Evolutionary conservation across 2,888 invertebrate species (phyloP), one percentile per base, ranked within the genome.

Genomic region (Cinara cedri): DNA sequence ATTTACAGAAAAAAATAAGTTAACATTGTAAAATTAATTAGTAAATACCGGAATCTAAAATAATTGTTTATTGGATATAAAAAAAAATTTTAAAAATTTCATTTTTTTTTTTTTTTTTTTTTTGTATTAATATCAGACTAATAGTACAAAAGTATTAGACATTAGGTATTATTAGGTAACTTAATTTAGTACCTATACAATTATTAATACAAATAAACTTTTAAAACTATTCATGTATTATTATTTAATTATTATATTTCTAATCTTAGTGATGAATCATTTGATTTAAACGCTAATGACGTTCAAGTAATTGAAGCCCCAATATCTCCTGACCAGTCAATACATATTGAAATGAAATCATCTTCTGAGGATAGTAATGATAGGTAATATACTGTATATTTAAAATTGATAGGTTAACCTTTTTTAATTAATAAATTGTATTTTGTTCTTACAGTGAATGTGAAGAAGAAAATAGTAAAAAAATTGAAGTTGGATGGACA

Each of bases 401-500:
- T 26, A 19, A 70, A 10, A 51, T 11, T 42, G 11, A 51, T 68
- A 34, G 34, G 3, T 34, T 34, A 42, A 19, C 24, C 14, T 16
- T 51, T 9, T 68, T n/a, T 68, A 19, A 10, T 55, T 44, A 21
- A 24, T 11, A 34, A 34, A 34, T 34, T 34, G 34, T 34, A 6
- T 34, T 34, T 34, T 34, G 34, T 44, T 57, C 1, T 0, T 10
- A 19, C 34, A 78, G 78, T 78, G 78, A 78, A 42, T 65, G 34
- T 21, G 78, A 70, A 21, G 55, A 55, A 46, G 42, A 68, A 34
- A 78, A 49, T 34, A 21, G 60, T 6, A 60, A 78, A 24, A 49
- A 68, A 68, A 78, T 78, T 57, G 68, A 78, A 78, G 78, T 78
- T 34, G 78, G 81, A 3, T 76, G 81, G 71, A 75, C 78, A 24